phyloP scores from a whole-genome alignment of 2,113 vertebrate species.

The Macaca mulatta region DNA sequence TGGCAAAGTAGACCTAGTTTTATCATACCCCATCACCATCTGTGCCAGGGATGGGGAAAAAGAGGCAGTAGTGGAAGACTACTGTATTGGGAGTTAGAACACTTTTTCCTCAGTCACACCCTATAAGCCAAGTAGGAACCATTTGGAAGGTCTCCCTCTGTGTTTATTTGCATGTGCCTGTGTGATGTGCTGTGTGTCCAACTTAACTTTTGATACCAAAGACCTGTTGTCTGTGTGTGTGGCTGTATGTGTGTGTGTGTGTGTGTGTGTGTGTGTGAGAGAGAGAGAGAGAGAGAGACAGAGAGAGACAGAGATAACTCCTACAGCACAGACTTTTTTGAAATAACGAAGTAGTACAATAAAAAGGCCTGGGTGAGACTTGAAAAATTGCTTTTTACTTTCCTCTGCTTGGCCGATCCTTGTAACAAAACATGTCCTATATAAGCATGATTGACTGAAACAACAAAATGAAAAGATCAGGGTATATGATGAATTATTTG shows the following conservation, averaged over 20 bases:
- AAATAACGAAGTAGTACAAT: background rate
- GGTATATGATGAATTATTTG: background rate
- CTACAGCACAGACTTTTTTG: background rate
- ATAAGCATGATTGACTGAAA: background rate
- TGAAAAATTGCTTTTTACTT: background rate
- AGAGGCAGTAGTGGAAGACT: background rate
- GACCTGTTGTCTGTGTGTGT: background rate
- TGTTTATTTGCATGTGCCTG: background rate
- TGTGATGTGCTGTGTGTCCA: background rate
- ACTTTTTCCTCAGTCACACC: background rate
- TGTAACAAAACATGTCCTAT: background rate
- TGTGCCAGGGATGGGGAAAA: background rate
- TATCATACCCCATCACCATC: background rate
- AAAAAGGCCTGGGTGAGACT: background rate
- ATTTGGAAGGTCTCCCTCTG: background rate
- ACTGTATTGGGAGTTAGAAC: background rate
- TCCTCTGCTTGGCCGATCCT: background rate
- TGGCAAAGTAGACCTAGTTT: background rate
- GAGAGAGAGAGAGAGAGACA: background rate
- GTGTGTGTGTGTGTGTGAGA: fast-evolving
- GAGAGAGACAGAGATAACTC: background rate
- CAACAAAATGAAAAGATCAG: background rate
- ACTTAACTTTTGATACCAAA: background rate
- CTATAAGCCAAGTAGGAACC: background rate
- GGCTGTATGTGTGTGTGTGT: too few relatives aligned